phyloP scores from a whole-genome alignment of 2,888 invertebrate genomes.

The Ochlodes sylvanus region DNA sequence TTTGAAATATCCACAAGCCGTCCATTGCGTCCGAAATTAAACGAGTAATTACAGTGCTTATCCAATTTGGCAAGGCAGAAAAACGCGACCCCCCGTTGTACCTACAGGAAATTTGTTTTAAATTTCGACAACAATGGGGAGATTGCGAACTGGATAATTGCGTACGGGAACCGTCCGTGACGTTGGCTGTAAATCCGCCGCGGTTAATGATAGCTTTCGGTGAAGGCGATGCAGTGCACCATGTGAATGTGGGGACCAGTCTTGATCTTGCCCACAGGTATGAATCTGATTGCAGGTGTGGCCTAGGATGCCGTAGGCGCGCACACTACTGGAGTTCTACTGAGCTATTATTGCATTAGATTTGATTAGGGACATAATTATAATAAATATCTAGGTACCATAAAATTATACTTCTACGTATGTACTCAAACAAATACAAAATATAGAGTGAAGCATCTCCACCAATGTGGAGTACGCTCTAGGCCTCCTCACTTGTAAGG shows the following conservation, averaged over 20 bases:
- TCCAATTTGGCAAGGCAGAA: conserved; percentile 83
- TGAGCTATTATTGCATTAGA: too few relatives aligned
- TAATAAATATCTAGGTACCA: too few relatives aligned
- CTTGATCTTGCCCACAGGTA: conserved; percentile 2
- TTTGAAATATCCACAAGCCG: conserved; percentile 68
- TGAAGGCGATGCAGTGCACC: conserved; percentile 46
- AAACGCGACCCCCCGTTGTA: conserved; percentile 79
- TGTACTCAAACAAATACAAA: too few relatives aligned
- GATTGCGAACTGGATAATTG: conserved; percentile 79
- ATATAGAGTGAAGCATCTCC: too few relatives aligned
- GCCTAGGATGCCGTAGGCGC: too few relatives aligned
- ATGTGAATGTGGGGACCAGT: conserved; percentile 9
- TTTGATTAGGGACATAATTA: too few relatives aligned
- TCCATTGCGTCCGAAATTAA: conserved; percentile 61
- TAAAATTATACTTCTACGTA: too few relatives aligned
- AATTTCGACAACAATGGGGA: conserved; percentile 84
- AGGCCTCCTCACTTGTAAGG: too few relatives aligned
- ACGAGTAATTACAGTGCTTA: conserved; percentile 82
- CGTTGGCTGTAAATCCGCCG: conserved; percentile 74
- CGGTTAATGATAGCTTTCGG: conserved; percentile 77
- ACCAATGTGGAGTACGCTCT: too few relatives aligned
- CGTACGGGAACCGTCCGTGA: conserved; percentile 75
- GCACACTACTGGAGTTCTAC: too few relatives aligned
- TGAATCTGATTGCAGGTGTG: too few relatives aligned
- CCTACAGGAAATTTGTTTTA: conserved; percentile 82